Conservation (phyloP, 2,797 vertebrate genomes). For the Liasis olivaceus region DNA sequence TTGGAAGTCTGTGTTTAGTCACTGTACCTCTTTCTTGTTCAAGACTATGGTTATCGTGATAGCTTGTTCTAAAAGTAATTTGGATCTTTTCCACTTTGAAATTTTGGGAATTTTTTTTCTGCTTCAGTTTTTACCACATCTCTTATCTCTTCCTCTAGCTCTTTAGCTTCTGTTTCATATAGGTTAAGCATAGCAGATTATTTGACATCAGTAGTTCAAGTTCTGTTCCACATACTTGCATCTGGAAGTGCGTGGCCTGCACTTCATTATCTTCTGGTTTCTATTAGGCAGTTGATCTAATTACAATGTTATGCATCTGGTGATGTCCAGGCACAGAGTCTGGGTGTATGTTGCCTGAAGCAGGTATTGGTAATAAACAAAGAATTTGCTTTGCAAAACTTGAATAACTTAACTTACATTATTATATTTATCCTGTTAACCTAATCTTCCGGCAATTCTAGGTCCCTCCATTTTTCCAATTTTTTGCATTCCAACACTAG, state of each 20-base stretch:
- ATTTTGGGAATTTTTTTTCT: neutral
- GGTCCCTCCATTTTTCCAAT: neutral
- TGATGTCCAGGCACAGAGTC: neutral
- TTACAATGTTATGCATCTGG: neutral
- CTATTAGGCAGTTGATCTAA: neutral
- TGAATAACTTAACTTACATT: neutral
- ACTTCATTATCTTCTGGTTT: neutral
- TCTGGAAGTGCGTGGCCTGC: neutral
- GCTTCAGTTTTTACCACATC: neutral
- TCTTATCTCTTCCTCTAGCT: neutral
- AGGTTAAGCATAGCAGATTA: neutral
- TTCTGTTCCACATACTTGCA: neutral
- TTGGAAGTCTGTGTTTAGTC: neutral
- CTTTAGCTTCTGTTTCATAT: neutral
- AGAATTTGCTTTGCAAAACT: neutral
- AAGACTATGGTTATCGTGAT: neutral
- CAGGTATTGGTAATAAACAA: neutral
- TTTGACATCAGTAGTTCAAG: neutral
- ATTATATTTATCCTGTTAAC: neutral
- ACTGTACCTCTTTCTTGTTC: neutral
- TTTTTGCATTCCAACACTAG: neutral
- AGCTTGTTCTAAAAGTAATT: neutral
- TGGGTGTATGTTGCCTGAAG: neutral
- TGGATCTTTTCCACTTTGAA: neutral
- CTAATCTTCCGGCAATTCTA: neutral